Percentiles rank a stretch among this genome's conserved stretches.
phyloP scores from a whole-genome alignment of 2,888 invertebrate species.

The Portevinia maculata region DNA sequence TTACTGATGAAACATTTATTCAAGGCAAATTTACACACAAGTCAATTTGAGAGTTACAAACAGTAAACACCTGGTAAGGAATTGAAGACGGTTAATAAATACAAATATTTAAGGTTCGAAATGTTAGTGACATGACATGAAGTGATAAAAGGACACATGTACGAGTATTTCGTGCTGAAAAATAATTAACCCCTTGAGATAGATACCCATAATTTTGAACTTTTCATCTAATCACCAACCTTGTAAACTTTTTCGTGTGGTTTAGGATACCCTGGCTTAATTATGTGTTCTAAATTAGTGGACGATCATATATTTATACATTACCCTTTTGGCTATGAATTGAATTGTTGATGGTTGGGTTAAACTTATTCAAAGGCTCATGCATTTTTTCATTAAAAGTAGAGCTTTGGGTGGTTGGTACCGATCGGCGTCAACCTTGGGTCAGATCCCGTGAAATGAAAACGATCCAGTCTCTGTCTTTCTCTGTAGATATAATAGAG shows the following conservation, averaged over 20 bases:
- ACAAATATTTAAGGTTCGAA: not conserved
- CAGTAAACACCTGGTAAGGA: constrained; percentile 13
- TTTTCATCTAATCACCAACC: not conserved
- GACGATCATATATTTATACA: too few species aligned
- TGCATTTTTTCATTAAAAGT: too few species aligned
- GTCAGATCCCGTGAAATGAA: too few species aligned
- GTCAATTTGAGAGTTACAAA: constrained; percentile 30
- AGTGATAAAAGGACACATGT: not conserved
- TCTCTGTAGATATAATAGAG: too few species aligned
- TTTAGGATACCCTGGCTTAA: too few species aligned
- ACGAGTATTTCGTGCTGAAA: not conserved
- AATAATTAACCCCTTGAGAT: not conserved
- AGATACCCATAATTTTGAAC: not conserved
- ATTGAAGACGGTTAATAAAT: constrained; percentile 6
- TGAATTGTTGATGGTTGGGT: too few species aligned
- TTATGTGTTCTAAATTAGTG: too few species aligned
- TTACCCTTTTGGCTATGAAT: too few species aligned
- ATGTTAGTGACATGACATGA: not conserved
- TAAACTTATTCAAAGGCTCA: too few species aligned
- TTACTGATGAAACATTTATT: constrained; percentile 51
- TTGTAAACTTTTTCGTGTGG: not conserved
- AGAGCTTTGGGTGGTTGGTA: too few species aligned
- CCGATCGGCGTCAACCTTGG: too few species aligned
- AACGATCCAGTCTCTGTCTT: too few species aligned
- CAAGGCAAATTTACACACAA: constrained; percentile 13